Percentiles rank a stretch among this genome's conserved stretches.
These are phyloP conservation scores for Mythimna vitellina DNA, from an alignment of 2,888 invertebrate genomes.

Conservation along the genomic window DNA sequence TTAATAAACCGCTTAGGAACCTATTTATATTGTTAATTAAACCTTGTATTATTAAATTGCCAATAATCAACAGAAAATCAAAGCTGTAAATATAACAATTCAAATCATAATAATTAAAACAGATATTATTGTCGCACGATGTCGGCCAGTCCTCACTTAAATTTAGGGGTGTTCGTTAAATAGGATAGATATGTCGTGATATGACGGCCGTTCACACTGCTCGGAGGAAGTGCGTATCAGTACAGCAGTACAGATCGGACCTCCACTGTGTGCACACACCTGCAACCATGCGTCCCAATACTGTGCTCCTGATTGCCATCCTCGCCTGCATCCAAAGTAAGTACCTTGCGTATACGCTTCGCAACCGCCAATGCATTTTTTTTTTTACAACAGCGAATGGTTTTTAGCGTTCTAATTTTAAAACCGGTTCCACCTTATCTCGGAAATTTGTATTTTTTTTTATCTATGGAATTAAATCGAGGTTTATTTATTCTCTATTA, in stretches of 20 bases:
- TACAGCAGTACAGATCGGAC: constrained; percentile 68
- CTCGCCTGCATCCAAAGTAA: constrained; percentile 73
- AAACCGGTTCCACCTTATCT: background rate
- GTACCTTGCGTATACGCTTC: constrained; percentile 55
- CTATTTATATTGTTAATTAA: too few species aligned
- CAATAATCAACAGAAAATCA: background rate
- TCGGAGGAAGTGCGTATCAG: constrained; percentile 76
- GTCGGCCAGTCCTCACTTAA: constrained; percentile 62
- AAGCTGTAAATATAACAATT: background rate
- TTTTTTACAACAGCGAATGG: constrained; percentile 49
- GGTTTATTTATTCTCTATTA: background rate
- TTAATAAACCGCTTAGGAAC: too few species aligned
- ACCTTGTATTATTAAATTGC: background rate
- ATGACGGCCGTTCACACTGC: constrained; percentile 82
- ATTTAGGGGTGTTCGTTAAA: constrained; percentile 72
- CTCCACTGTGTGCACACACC: constrained; percentile 62
- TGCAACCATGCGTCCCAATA: constrained; percentile 57
- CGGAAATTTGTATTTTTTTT: background rate
- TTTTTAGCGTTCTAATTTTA: constrained; percentile 10
- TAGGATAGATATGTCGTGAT: constrained; percentile 74
- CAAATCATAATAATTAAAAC: constrained; percentile 10
- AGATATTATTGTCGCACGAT: constrained; percentile 47
- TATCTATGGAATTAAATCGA: background rate
- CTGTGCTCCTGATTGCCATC: constrained; percentile 61
- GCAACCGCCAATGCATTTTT: constrained; percentile 35